Base-by-base conservation (phyloP, 2,113 vertebrate species). In the Vulpes ferrilata region DNA sequence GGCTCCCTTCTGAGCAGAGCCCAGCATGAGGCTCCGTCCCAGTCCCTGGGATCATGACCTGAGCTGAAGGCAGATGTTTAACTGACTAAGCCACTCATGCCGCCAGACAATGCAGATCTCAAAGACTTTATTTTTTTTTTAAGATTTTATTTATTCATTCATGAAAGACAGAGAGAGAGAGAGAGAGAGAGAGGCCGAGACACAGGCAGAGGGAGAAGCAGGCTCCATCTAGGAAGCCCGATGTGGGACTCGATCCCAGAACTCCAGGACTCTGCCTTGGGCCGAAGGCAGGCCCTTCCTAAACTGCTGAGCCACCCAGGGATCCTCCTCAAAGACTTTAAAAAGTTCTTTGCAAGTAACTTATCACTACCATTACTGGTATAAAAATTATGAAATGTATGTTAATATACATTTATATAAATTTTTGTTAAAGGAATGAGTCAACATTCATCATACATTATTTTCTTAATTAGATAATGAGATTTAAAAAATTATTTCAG, bases 261-360 rank as follows among this genome's bases (percentile, higher is more conserved):
- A 69, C n/a, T 3, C 67, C n/a, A 17, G 32, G 67, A n/a, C n/a
- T 19, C 16, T 19, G 16, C n/a, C 67, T 32, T 35, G 67, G 35
- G 67, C 32, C 8, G 0, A 7, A 69, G 32, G 32, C 65, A 69
- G 67, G 19, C 2, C 7, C 16, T n/a, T 38, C 38, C 38, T 69
- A 69, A 69, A 16, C 57, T 2, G 8, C 57, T 59, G 57, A 62
- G 9, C 65, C 65, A n/a, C 7, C 15, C 32, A 69, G 65, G 15
- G 43, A 43, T 43, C 43, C 30, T n/a, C 16, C 65, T 32, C 65
- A 88, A 65, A 90, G 43, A 86, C 71, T 80, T 71, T 30, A 59
- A 86, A 80, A 83, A 60, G 38, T 73, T 93, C 19, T 88, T 94
- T 87, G 60, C 38, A 93, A 84, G 35, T 88, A 43, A 94, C 20